Evolutionary conservation across 2,888 invertebrate genomes (phyloP).

Genomic region (Drosophila niveifrons): DNA sequence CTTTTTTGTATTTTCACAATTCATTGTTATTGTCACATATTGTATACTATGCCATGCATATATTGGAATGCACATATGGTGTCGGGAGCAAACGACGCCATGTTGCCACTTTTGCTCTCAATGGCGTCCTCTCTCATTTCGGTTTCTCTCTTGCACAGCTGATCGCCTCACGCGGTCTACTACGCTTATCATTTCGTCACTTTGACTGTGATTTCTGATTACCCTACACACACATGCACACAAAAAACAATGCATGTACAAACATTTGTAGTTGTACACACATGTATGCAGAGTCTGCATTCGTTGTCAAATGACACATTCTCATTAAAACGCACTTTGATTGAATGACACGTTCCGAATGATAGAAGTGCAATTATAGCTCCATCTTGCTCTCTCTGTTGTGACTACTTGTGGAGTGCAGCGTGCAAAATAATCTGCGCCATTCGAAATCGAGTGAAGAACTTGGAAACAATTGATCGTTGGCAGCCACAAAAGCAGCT

Average conservation of each 20-base stretch:
- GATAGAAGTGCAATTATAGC: constrained; percentile 1
- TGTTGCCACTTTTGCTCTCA: constrained; percentile 40
- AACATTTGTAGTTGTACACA: constrained; percentile 5
- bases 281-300: neutral
- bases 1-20: constrained; percentile 41
- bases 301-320: constrained; percentile 13
- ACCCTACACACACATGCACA: neutral
- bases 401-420: constrained; percentile 39
- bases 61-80: constrained; percentile 29
- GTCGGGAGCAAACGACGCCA: constrained; percentile 41
- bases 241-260: neutral
- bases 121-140: constrained; percentile 4
- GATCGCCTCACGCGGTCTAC: constrained; percentile 40
- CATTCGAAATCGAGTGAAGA: constrained; percentile 40
- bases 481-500: neutral
- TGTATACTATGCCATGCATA: constrained; percentile 8
- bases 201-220: constrained; percentile 16
- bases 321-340: constrained; percentile 11
- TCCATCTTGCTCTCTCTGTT: neutral
- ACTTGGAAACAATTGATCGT: constrained; percentile 4
- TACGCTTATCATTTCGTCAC: constrained; percentile 47
- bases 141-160: constrained; percentile 40
- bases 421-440: constrained; percentile 61
- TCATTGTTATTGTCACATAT: constrained; percentile 38
- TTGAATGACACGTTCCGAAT: constrained; percentile 28